Percentiles rank a stretch among this genome's conserved stretches.
These are phyloP conservation scores for Operophtera brumata DNA, from an alignment of 2,888 invertebrate species.

Conservation along the genomic window DNA sequence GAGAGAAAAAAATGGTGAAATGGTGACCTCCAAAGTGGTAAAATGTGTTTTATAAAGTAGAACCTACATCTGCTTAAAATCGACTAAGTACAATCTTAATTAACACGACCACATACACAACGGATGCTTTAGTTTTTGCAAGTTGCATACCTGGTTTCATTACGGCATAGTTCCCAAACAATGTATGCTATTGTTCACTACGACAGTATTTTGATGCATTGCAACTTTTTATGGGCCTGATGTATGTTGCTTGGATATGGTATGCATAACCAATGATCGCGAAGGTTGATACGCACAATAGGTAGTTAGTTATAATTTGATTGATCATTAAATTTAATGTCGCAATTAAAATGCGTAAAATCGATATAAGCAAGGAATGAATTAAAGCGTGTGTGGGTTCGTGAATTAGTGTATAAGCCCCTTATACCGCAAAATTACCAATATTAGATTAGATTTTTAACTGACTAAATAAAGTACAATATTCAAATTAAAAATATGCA, in stretches of 20 bases:
- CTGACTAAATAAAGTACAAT: too few species aligned
- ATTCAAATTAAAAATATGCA: too few species aligned
- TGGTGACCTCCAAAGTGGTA: too few species aligned
- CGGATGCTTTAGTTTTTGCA: conserved; percentile 13
- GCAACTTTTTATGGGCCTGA: conserved; percentile 18
- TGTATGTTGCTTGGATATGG: conserved; percentile 19
- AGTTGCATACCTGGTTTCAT: conserved; percentile 35
- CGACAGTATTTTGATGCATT: conserved; percentile 21
- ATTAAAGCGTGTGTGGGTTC: too few species aligned
- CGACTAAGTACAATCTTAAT: too few species aligned
- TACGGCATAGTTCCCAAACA: conserved; percentile 45
- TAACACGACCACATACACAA: not conserved
- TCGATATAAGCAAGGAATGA: too few species aligned
- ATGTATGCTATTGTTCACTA: conserved; percentile 32
- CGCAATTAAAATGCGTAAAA: not conserved
- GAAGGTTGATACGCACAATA: conserved; percentile 27
- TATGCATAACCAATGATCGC: conserved; percentile 20
- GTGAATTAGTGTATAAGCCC: too few species aligned
- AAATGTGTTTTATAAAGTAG: too few species aligned
- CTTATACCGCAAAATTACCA: too few species aligned
- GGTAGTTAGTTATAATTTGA: conserved; percentile 15
- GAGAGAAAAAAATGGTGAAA: too few species aligned
- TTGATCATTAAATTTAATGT: conserved; percentile 6
- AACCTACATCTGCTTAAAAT: too few species aligned
- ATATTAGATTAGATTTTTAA: too few species aligned